A percentile compares a stretch with the other conserved stretches of the same genome.
Evolutionary conservation across 2,113 vertebrate species (phyloP).

Genomic region (Suricata suricatta): DNA sequence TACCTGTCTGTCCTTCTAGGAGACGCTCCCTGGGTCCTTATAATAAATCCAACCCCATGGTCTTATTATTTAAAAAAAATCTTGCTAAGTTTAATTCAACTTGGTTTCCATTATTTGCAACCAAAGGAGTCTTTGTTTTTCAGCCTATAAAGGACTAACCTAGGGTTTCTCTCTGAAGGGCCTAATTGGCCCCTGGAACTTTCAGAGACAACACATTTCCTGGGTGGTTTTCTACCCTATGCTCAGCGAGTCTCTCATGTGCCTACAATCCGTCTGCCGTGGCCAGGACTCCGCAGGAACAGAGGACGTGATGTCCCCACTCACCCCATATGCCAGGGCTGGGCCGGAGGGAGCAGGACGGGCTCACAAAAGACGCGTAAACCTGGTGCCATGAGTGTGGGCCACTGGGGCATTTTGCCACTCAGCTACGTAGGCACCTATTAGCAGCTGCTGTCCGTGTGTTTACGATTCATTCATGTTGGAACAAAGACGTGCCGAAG

Average conservation of each 20-base stretch:
- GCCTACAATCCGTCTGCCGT: fast-evolving
- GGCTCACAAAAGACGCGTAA: fast-evolving
- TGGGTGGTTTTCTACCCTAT: neutral
- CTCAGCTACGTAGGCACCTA: neutral
- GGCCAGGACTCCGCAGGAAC: too few species aligned
- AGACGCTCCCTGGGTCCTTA: neutral
- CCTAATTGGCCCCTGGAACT: neutral
- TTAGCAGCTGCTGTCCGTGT: neutral
- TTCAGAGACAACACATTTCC: neutral
- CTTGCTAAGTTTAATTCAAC: neutral
- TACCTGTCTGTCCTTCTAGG: neutral
- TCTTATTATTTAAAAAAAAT: neutral
- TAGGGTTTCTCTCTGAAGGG: neutral
- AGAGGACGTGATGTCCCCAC: neutral
- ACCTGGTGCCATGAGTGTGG: neutral
- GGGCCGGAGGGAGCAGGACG: neutral
- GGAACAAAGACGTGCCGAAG: slow-evolving; percentile 33
- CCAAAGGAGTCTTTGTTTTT: neutral
- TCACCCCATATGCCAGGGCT: neutral
- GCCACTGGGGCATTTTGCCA: neutral
- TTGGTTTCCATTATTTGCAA: neutral
- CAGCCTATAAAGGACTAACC: neutral
- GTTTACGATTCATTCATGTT: slow-evolving; percentile 4
- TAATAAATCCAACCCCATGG: neutral
- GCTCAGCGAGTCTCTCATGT: neutral